Base-by-base conservation (phyloP, 2,888 invertebrate species). In the Drosophila algonquin region DNA sequence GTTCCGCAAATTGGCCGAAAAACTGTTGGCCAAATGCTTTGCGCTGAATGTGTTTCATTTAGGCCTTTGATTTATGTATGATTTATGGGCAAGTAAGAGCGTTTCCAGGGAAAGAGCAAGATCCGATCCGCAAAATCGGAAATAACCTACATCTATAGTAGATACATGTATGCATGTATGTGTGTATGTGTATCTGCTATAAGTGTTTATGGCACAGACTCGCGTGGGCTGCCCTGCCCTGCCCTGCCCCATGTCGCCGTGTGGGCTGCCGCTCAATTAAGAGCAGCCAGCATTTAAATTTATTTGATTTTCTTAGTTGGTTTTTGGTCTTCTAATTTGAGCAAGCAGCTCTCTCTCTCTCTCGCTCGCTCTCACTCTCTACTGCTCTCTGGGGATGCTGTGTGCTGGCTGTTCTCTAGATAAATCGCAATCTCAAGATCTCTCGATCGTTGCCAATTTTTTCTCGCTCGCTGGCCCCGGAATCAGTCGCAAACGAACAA, bases 401-500 rank as follows among this genome's bases (percentile, higher is more conserved):
- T 21, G 40, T 14, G 40, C 14, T 35, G 40, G 40, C 40, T n/a
- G 40, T 40, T 40, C 40, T 40, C 40, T 40, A 40, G 40, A 40
- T 40, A 40, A 40, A 40, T 40, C 40, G 40, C 40, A 40, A 40
- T 40, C 40, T 40, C 40, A n/a, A 78, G 46, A 76, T 74, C 81
- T 75, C 54, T 63, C 54, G 54, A 75, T 59, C 65, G 74, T 74
- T 76, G 86, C 79, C 67, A 89, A 90, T 91, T 89, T 91, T 89
- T 89, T 87, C 83, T 80, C 85, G 87, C 47, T 46, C 12, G 21
- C 47, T 52, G 9, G 21, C 40, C 35, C 21, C 45, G 18, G 63
- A 48, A 86, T 91, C 91, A 91, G 91, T 91, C 91, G 91, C 90
- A 91, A 90, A 90, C 92, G 92, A 92, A 91, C 90, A 90, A 89